Evolutionary conservation across 2,113 vertebrate genomes (phyloP), one percentile per base, ranked within the genome.

Genomic region (Chaetodon trifascialis): DNA sequence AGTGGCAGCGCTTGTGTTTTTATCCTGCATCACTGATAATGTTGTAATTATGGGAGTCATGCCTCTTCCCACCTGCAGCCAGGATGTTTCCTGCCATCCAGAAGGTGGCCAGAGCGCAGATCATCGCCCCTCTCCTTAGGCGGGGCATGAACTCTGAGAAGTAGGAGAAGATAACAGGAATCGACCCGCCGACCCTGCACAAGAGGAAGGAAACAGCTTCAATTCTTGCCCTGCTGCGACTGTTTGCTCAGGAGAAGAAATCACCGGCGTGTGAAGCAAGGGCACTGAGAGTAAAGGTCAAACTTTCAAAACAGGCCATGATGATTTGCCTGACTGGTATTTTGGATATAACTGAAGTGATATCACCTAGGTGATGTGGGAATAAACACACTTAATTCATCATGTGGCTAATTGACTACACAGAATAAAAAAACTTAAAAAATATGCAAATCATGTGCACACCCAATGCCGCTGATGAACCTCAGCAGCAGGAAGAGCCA

Each of bases 11-110:
- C 38, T n/a, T 25, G 7, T n/a, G 36, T 54, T 62, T 21, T 16
- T 19, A 17, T 44, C 46, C 11, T 44, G 17, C 16, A 25, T 60
- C 19, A 7, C 55, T 36, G 59, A 56, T 6, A 9, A 6, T 2
- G 54, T 63, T 76, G 19, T 1, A 21, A 10, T 23, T 70, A 36
- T n/a, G n/a, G 3, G 17, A 21, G 8, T 52, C 3, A 7, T 68
- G 7, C 14, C 0, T 40, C 0, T 9, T 62, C 87, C 7, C 34
- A 96, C 95, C 95, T 93, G 95, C 95, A 62, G 94, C 94, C 72
- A 96, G 62, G 42, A 96, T 94, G 85, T 95, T 96, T 69, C 95
- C 95, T n/a, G 90, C 93, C 95, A 96, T 96, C 95, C 95, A 96
- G 89, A 96, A 96, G 12, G 95, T 94, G 79, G 95, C 95, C 52